Evolutionary conservation across 2,113 vertebrate genomes (phyloP), one percentile per base, ranked within the genome.

Genomic region (Hippocampus comes): DNA sequence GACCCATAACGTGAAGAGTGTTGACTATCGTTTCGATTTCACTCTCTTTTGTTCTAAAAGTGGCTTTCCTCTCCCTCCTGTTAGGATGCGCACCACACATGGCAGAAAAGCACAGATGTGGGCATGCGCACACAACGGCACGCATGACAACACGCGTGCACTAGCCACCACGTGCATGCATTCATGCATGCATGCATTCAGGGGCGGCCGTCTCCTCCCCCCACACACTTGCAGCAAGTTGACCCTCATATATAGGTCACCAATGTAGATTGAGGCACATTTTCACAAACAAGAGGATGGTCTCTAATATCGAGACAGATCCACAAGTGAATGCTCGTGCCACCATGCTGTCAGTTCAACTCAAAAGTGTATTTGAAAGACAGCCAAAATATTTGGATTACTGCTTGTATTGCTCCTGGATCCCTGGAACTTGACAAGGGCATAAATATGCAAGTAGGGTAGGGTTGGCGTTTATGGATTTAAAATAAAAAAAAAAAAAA

Each of bases 231-330:
- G 23, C 56, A 27, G 56, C 23, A 59, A 23, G 56, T 75, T 85
- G 84, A 89, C 85, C 82, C 78, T 70, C 27, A 49, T 79, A 87
- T 83, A 67, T 86, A 77, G 87, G 86, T 86, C 85, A 84, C 48
- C 48, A 17, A 7, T 51, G 17, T 51, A 72, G 65, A 79, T 43
- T 61, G 59, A 61, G 34, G 15, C 30, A 34, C 15, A 61, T 61
- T 61, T 61, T 34, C 15, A 61, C 23, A 15, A 20, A 61, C 59
- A 18, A 60, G 11, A 59, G 11, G 23, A 23, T 12, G 4, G 56
- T 21, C n/a, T 59, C 23, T 4, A 59, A 12, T 59, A 12, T 38
- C 34, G 53, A 56, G 56, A 59, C 23, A 0, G 12, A 15, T 27
- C 56, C 27, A 27, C 56, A 59, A 59, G 56, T 59, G 25, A 25